Conservation (phyloP, 2,888 invertebrate genomes). For the Cosmia pyralina region DNA sequence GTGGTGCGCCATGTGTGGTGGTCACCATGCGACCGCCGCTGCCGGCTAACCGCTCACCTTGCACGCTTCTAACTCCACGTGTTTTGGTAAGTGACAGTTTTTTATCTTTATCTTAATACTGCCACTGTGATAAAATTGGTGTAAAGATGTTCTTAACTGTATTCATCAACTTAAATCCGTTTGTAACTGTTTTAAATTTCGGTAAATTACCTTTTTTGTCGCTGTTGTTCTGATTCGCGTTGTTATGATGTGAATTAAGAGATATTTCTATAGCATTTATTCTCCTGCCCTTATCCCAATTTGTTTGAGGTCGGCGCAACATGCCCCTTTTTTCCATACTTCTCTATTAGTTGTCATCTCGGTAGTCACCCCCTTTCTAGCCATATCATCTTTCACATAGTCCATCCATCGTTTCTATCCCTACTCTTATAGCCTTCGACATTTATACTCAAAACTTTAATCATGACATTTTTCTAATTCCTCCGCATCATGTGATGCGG, state of each 20-base stretch:
- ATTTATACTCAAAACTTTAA: too few relatives aligned
- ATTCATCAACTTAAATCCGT: not conserved
- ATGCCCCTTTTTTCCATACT: too few relatives aligned
- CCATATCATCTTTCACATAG: too few relatives aligned
- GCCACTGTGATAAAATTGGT: slow-evolving; percentile 54
- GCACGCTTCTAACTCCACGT: slow-evolving; percentile 73
- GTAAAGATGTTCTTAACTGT: slow-evolving; percentile 1
- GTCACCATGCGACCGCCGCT: slow-evolving; percentile 76
- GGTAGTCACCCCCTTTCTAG: too few relatives aligned
- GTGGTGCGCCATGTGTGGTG: slow-evolving; percentile 78
- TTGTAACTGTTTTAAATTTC: not conserved
- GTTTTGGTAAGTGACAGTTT: slow-evolving; percentile 79
- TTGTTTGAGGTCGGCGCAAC: too few relatives aligned
- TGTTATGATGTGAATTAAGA: not conserved
- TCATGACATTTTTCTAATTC: too few relatives aligned
- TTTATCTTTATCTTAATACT: slow-evolving; percentile 7
- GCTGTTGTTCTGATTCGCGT: not conserved
- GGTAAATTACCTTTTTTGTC: slow-evolving; percentile 1
- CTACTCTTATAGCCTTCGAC: too few relatives aligned
- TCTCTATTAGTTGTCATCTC: too few relatives aligned
- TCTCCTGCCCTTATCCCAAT: too few relatives aligned
- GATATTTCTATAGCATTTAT: not conserved
- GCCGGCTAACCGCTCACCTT: slow-evolving; percentile 79
- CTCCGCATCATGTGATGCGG: too few relatives aligned
- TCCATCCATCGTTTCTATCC: too few relatives aligned